phyloP scores from a whole-genome alignment of 1,140 invertebrate species.

The Brachionus koreanus region DNA sequence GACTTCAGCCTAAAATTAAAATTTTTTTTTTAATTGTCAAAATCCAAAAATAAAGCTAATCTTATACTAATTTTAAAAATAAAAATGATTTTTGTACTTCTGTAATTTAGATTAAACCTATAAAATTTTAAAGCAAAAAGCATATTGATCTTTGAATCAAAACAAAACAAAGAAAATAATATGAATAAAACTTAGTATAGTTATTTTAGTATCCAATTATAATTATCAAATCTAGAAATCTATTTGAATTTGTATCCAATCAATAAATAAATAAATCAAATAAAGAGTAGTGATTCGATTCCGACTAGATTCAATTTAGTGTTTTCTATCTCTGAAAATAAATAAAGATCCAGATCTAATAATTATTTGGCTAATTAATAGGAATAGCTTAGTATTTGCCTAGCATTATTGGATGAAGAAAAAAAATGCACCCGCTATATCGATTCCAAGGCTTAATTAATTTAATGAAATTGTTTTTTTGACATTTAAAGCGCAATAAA shows the following conservation, averaged over 20 bases:
- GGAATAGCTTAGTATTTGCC: not conserved
- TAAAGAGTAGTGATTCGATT: not conserved
- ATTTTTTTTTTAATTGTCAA: no score
- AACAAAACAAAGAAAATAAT: not conserved
- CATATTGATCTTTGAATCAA: not conserved
- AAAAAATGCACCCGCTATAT: not conserved
- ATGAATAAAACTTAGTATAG: not conserved
- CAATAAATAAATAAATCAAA: not conserved
- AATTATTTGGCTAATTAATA: conserved; percentile 21
- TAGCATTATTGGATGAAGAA: not conserved
- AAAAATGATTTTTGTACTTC: not conserved
- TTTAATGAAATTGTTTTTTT: conserved; percentile 29
- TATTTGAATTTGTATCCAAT: conserved; percentile 14
- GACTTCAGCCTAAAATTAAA: no score
- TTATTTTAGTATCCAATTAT: not conserved
- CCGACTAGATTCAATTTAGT: not conserved
- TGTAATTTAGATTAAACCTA: not conserved
- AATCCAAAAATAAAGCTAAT: not conserved
- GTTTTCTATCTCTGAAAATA: not conserved
- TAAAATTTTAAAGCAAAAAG: not conserved
- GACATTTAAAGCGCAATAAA: not conserved
- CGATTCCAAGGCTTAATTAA: not conserved
- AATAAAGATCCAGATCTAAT: not conserved
- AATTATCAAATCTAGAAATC: conserved; percentile 34
- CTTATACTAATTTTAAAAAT: not conserved